Conservation (phyloP, 2,113 vertebrate species). For the Xiphorhynchus elegans region DNA sequence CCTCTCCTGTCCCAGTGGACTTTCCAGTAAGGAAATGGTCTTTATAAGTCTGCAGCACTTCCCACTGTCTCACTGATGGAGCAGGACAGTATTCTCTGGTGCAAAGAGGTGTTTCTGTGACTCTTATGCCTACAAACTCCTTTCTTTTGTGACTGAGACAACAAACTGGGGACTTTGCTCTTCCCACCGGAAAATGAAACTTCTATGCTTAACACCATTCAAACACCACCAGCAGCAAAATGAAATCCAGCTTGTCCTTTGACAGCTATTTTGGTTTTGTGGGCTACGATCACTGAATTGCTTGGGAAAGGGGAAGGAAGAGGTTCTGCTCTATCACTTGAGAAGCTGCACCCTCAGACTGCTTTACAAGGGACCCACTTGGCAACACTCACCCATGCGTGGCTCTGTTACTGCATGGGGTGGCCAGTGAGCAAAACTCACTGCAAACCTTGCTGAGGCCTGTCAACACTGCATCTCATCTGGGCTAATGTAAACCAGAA, state of each 20-base stretch:
- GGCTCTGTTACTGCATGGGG: neutral
- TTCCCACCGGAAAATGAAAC: neutral
- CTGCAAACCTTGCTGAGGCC: conserved; percentile 13
- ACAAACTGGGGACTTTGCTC: neutral
- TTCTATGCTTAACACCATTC: neutral
- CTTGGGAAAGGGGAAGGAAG: neutral
- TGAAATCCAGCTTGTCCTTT: neutral
- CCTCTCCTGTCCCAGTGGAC: neutral
- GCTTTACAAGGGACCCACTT: neutral
- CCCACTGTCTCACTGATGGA: neutral
- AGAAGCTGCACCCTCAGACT: neutral
- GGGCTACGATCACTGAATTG: neutral
- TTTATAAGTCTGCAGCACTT: neutral
- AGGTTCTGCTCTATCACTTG: neutral
- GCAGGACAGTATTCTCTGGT: neutral
- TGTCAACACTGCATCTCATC: conserved; percentile 60
- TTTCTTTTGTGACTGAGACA: neutral
- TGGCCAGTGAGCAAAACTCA: neutral
- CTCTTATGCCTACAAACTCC: neutral
- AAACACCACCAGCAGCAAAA: neutral
- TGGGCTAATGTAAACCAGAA: conserved; percentile 67
- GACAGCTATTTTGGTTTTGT: neutral
- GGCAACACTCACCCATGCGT: neutral
- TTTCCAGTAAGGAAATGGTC: neutral
- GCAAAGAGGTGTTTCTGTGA: neutral